Base-by-base conservation (phyloP, 2,113 vertebrate genomes). In the Elachura formosa region DNA sequence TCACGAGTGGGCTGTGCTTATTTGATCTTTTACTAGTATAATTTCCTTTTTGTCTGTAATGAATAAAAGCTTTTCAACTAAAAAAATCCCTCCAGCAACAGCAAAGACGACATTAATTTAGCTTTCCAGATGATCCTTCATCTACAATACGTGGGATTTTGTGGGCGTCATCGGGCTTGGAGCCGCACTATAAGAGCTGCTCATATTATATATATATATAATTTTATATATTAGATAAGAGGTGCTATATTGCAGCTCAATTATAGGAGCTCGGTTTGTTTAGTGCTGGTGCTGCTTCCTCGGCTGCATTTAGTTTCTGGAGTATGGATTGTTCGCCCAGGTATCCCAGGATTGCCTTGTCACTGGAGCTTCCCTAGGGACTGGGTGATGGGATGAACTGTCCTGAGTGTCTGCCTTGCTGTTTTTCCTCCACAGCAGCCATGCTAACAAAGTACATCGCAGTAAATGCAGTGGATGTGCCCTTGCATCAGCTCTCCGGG, bases 91-190 rank as follows among this genome's bases (percentile, higher is more conserved):
- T 20, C 10, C 33, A 25, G 10, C 31, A n/a, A 24, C 41, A 43
- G 55, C 38, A 74, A 49, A 56, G 38, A 43, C 9, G 26, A 9
- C 14, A 1, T 43, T 17, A 40, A 9, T 10, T 11, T 54, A 40
- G 36, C 8, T 72, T 68, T 46, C 14, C 10, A 0, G 22, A 0
- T 4, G 8, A 25, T 66, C 26, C 22, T 3, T 48, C 4, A 2
- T n/a, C n/a, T 69, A 31, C 20, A 1, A 8, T 51, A 11, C 9
- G 24, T 19, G 46, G 11, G 18, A 6, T 18, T 67, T 36, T 2
- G 17, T 38, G 38, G 7, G 54, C 6, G 14, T 3, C 26, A 6
- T 2, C 1, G 1, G 63, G 11, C 4, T 66, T 15, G 61, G 17
- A 48, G 20, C 7, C 25, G 0, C 8, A 1, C 10, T 18, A 1